These are phyloP conservation scores for Scaptomyza flava DNA, from an alignment of 2,888 invertebrate genomes.

Conservation along the genomic window DNA sequence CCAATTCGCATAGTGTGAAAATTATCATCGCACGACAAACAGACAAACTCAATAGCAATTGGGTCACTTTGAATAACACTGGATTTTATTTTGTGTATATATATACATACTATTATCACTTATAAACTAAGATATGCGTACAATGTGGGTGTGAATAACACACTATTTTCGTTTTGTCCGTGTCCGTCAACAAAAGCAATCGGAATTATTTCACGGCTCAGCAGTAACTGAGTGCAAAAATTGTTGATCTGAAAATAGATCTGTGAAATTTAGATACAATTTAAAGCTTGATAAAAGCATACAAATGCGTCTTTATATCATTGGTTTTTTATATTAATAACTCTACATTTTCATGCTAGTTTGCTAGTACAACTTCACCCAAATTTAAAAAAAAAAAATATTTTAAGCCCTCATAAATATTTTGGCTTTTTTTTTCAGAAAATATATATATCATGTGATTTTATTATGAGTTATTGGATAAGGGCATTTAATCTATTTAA, in stretches of 20 bases:
- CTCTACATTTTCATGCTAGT: no score
- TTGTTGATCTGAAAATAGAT: background rate
- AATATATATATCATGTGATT: no score
- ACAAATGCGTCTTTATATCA: no score
- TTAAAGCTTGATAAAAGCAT: no score
- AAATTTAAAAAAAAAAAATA: no score
- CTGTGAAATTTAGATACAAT: background rate
- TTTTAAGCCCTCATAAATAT: no score
- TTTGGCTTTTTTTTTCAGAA: no score
- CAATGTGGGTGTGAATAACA: background rate
- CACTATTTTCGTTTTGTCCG: background rate
- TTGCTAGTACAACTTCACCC: no score
- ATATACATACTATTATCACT: constrained; percentile 12
- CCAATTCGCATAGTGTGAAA: constrained; percentile 73
- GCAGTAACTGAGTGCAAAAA: background rate
- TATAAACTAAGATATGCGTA: constrained; percentile 12
- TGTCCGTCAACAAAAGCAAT: background rate
- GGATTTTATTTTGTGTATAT: background rate
- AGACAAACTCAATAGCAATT: constrained; percentile 39
- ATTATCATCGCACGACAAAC: constrained; percentile 65
- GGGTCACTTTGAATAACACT: constrained; percentile 43
- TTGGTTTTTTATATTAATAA: no score
- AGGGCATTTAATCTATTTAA: background rate
- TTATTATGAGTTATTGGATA: background rate
- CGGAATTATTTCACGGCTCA: constrained; percentile 1